phyloP scores from a whole-genome alignment of 2,888 invertebrate genomes.

The Eupithecia abbreviata region DNA sequence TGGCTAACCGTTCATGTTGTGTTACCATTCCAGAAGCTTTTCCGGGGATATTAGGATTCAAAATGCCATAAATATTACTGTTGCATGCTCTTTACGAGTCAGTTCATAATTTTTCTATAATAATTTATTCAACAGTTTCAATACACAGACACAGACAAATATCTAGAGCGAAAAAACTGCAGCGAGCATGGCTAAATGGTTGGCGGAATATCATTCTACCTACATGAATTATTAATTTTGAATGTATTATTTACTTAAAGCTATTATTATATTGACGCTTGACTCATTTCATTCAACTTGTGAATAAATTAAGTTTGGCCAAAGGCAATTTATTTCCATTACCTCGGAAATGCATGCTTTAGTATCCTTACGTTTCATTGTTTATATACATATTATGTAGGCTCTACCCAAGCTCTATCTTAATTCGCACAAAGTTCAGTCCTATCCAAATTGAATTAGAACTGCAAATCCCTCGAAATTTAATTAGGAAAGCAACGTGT shows the following conservation, averaged over 20 bases:
- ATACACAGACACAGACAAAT: too few species aligned
- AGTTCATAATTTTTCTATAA: neutral
- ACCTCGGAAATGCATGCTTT: neutral
- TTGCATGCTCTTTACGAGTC: neutral
- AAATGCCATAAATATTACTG: neutral
- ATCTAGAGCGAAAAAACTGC: neutral
- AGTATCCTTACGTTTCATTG: neutral
- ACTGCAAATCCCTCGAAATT: slow-evolving; percentile 33
- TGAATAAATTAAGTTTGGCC: slow-evolving; percentile 24
- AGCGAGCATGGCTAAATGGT: neutral
- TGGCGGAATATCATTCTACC: neutral
- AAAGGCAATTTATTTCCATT: neutral
- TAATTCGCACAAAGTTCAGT: slow-evolving; percentile 13
- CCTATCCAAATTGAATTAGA: slow-evolving; percentile 26
- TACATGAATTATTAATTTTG: slow-evolving; percentile 1
- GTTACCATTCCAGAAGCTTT: neutral
- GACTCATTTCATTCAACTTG: slow-evolving; percentile 23
- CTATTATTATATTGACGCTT: slow-evolving; percentile 11
- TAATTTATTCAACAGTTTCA: too few species aligned
- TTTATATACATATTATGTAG: neutral
- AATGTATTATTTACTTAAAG: slow-evolving; percentile 17
- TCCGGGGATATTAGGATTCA: neutral
- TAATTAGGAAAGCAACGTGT: slow-evolving; percentile 25
- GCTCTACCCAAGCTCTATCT: neutral
- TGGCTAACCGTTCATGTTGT: neutral